Percentiles rank a stretch among this genome's conserved stretches.
These are phyloP conservation scores for Zaprionus ghesquierei DNA, from an alignment of 1,140 invertebrate species.

Conservation along the genomic window DNA sequence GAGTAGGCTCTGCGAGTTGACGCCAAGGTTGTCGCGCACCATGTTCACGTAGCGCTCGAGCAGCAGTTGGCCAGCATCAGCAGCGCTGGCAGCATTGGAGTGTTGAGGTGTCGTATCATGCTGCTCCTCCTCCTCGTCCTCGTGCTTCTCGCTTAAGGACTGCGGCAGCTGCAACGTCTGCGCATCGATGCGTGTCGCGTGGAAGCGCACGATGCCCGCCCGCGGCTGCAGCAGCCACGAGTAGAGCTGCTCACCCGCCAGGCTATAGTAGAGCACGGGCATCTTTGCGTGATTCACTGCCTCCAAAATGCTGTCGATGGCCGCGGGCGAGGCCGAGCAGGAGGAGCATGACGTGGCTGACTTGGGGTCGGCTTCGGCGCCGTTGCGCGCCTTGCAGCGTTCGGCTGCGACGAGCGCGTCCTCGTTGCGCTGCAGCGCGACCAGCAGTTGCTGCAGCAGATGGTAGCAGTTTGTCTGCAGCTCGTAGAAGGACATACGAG, in stretches of 20 bases:
- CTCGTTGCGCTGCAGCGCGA: slow-evolving; percentile 82
- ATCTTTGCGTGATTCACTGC: slow-evolving; percentile 94
- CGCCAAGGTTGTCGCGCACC: slow-evolving; percentile 88
- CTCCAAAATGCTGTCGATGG: slow-evolving; percentile 89
- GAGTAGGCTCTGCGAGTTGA: slow-evolving; percentile 84
- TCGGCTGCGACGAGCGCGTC: slow-evolving; percentile 82
- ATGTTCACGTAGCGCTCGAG: slow-evolving; percentile 88
- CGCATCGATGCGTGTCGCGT: slow-evolving; percentile 88
- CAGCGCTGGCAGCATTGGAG: no score
- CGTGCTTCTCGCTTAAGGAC: slow-evolving; percentile 39
- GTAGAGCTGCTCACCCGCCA: slow-evolving; percentile 93
- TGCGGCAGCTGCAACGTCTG: slow-evolving; percentile 61
- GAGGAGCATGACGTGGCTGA: background rate
- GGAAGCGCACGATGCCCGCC: slow-evolving; percentile 72
- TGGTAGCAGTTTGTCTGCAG: slow-evolving; percentile 94
- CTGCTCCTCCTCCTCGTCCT: slow-evolving; percentile 39
- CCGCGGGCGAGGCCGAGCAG: slow-evolving; percentile 66
- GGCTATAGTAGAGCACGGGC: slow-evolving; percentile 94
- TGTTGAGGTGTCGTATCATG: no score
- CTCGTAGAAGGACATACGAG: slow-evolving; percentile 84
- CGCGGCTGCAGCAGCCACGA: slow-evolving; percentile 90
- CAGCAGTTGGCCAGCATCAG: slow-evolving; percentile 83
- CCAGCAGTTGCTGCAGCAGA: slow-evolving; percentile 91
- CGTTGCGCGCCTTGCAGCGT: slow-evolving; percentile 83
- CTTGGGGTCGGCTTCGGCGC: no score